Percentiles rank a stretch among this genome's conserved stretches.
These are phyloP conservation scores for Ophion obscuratus DNA, from an alignment of 2,888 invertebrate species.

Conservation along the genomic window DNA sequence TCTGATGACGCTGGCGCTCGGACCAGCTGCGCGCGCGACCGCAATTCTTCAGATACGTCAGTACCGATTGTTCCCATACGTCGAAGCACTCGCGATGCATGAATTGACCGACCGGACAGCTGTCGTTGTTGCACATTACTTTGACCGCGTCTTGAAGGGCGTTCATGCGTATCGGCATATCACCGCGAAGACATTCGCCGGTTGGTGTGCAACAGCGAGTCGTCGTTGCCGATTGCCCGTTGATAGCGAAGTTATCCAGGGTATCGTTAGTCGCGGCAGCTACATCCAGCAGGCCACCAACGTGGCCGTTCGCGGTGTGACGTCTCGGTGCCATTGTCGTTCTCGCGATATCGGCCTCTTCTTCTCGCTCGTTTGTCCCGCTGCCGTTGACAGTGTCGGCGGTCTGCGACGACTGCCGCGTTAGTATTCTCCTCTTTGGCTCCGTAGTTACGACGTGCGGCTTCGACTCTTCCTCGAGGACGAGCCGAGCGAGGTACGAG, in stretches of 20 bases:
- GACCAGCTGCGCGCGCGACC: conserved; percentile 97
- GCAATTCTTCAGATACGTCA: conserved; percentile 95
- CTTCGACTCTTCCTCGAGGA: conserved; percentile 68
- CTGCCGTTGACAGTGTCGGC: conserved; percentile 34
- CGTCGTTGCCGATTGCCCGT: conserved; percentile 80
- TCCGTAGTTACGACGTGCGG: conserved; percentile 62
- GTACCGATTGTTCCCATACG: conserved; percentile 95
- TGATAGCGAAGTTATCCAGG: conserved; percentile 75
- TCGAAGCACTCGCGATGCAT: conserved; percentile 99
- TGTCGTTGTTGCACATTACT: conserved; percentile 97
- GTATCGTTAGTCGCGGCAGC: conserved; percentile 71
- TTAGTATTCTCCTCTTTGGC: conserved; percentile 54
- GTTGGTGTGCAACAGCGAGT: conserved; percentile 92
- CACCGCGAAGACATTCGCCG: conserved; percentile 91
- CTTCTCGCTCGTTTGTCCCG: conserved; percentile 21
- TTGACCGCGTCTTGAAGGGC: conserved; percentile 93
- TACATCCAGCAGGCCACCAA: conserved; percentile 75
- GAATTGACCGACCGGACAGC: conserved; percentile 93
- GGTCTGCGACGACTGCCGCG: conserved; percentile 35
- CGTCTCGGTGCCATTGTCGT: conserved; percentile 81
- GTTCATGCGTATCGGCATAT: conserved; percentile 86
- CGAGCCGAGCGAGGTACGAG: conserved; percentile 67
- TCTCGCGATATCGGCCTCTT: neutral
- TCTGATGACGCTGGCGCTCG: conserved; percentile 96
- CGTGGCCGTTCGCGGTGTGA: conserved; percentile 79